Conservation (phyloP, 2,888 invertebrate genomes). For the Cosmorhoe ocellata region DNA sequence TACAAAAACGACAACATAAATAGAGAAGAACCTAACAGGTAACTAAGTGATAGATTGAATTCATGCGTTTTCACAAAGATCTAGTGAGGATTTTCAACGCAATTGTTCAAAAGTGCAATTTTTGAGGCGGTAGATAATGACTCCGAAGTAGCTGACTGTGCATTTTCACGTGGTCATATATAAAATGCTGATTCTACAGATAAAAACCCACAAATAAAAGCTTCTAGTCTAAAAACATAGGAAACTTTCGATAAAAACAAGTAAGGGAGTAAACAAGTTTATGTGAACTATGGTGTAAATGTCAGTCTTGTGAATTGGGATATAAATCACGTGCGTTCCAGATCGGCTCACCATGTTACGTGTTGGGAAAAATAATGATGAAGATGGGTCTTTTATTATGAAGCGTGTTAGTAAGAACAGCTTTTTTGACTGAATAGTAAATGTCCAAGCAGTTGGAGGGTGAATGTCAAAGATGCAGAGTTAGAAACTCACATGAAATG, state of each 20-base stretch:
- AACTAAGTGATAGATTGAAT: no score
- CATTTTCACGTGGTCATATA: background rate
- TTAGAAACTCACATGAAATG: no score
- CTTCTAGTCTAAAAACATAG: conserved; percentile 5
- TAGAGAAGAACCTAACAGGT: no score
- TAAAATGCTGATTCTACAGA: background rate
- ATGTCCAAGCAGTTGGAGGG: background rate
- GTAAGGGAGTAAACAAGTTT: conserved; percentile 25
- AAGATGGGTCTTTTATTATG: conserved; percentile 16
- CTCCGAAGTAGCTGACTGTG: no score
- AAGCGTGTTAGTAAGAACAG: conserved; percentile 1
- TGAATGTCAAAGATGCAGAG: background rate
- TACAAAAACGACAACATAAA: no score
- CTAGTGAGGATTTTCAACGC: no score
- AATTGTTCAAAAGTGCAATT: no score
- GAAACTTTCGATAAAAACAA: conserved; percentile 18
- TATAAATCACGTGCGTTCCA: conserved; percentile 32
- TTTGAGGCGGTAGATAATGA: no score
- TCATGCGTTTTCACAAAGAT: no score
- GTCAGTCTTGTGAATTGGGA: conserved; percentile 29
- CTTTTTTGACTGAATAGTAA: background rate
- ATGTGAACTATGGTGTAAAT: conserved; percentile 21
- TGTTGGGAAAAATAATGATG: conserved; percentile 28
- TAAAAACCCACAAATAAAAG: background rate
- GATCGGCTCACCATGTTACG: conserved; percentile 23